Conservation (phyloP, 2,797 vertebrate species). For the Atherinosoma microstoma region DNA sequence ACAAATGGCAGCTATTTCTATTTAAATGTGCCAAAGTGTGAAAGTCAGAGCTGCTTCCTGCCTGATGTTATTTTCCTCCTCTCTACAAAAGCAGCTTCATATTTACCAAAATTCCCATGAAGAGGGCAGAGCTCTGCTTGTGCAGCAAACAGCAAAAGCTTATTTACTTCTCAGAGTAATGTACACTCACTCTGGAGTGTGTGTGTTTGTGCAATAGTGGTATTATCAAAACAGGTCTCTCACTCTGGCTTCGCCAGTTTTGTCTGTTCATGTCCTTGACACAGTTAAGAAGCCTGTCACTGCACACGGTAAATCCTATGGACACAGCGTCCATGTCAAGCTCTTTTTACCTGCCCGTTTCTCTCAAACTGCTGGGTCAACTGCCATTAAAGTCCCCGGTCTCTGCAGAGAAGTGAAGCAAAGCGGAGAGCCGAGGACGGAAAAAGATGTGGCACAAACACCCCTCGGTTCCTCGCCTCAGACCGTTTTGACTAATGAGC, state of each 20-base stretch:
- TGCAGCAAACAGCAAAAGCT: conserved; percentile 26
- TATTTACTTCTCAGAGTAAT: conserved; percentile 28
- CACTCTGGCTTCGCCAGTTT: conserved; percentile 29
- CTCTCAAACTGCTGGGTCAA: conserved; percentile 52
- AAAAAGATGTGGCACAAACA: conserved; percentile 77
- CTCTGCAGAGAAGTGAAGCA: conserved; percentile 47
- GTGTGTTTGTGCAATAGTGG: conserved; percentile 6
- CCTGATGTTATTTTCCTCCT: not conserved
- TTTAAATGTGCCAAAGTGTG: conserved; percentile 2
- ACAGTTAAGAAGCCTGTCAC: conserved; percentile 59
- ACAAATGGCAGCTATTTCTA: conserved; percentile 13
- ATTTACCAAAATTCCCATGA: conserved; percentile 12
- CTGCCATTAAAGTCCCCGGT: conserved; percentile 50
- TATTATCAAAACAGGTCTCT: conserved; percentile 40
- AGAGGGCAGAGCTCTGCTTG: conserved; percentile 23
- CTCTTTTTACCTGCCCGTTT: conserved; percentile 55
- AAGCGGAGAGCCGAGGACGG: conserved; percentile 57
- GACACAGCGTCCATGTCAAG: conserved; percentile 40
- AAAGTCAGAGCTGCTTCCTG: conserved; percentile 6
- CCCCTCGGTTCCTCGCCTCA: conserved; percentile 50
- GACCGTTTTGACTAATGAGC: conserved; percentile 79
- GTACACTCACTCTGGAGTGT: conserved; percentile 12
- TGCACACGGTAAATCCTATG: conserved; percentile 39
- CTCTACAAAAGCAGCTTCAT: conserved; percentile 24
- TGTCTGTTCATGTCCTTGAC: conserved; percentile 73